Conservation (phyloP, 2,113 vertebrate genomes). For the Ptilorrhoa leucosticta region DNA sequence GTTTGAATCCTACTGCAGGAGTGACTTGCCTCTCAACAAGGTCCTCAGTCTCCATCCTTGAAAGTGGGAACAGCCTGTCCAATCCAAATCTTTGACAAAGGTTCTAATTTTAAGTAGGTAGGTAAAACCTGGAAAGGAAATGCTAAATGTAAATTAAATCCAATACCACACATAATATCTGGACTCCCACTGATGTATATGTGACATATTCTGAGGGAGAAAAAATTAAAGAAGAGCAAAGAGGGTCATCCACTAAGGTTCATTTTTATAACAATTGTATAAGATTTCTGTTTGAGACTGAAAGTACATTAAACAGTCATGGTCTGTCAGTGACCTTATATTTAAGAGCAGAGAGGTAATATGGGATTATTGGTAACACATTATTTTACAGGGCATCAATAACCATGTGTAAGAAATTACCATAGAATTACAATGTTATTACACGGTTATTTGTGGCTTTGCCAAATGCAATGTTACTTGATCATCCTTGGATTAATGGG, state of each 20-base stretch:
- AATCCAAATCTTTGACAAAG: background rate
- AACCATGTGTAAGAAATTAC: constrained; percentile 65
- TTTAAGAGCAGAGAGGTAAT: constrained; percentile 64
- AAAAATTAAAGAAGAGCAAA: background rate
- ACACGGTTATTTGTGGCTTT: constrained; percentile 59
- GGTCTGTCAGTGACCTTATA: constrained; percentile 59
- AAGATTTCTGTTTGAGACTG: constrained; percentile 42
- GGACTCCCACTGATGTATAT: background rate
- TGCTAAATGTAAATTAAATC: background rate
- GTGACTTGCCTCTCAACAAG: background rate
- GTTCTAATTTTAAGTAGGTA: background rate
- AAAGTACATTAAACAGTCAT: constrained; percentile 42
- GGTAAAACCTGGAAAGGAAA: background rate
- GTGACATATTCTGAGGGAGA: background rate
- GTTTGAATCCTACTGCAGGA: background rate
- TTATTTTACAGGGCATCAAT: constrained; percentile 58
- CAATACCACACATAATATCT: background rate
- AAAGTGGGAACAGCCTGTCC: accelerated
- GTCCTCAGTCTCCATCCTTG: background rate
- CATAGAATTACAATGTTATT: constrained; percentile 61
- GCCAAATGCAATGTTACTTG: constrained; percentile 61
- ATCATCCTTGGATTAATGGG: constrained; percentile 62
- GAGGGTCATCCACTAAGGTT: background rate
- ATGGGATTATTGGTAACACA: constrained; percentile 58
- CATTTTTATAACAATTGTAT: constrained; percentile 22